phyloP scores from a whole-genome alignment of 2,888 invertebrate genomes.

The Calliphora vomitoria region DNA sequence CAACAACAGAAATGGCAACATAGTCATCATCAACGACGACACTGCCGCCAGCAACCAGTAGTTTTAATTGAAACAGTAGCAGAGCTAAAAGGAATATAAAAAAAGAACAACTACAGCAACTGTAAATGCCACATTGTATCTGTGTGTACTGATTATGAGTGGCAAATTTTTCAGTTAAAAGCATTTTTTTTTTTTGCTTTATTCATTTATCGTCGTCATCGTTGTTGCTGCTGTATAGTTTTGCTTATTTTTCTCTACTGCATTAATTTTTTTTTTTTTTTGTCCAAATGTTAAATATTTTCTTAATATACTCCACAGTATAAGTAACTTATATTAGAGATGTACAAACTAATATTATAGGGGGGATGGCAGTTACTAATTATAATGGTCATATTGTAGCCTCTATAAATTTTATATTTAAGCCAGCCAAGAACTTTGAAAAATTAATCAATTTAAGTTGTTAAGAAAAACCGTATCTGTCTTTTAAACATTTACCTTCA shows the following conservation, averaged over 20 bases:
- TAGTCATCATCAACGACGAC: conserved; percentile 7
- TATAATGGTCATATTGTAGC: background rate
- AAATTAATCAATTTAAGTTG: too few relatives aligned
- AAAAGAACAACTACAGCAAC: conserved; percentile 36
- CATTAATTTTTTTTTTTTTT: conserved; percentile 30
- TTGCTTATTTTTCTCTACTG: conserved; percentile 7
- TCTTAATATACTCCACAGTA: conserved; percentile 49
- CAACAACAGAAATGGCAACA: conserved; percentile 30
- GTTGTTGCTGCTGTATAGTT: background rate
- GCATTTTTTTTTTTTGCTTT: conserved; percentile 12
- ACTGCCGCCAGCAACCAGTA: conserved; percentile 58
- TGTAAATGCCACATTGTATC: conserved; percentile 39
- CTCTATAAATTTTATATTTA: background rate
- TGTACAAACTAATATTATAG: conserved; percentile 1
- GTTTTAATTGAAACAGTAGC: conserved; percentile 71
- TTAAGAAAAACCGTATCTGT: too few relatives aligned
- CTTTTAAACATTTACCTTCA: too few relatives aligned
- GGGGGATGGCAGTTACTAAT: background rate
- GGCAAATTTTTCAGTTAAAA: conserved; percentile 37
- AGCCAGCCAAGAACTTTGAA: too few relatives aligned
- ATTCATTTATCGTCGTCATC: background rate
- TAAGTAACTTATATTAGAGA: conserved; percentile 21
- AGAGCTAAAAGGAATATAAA: conserved; percentile 33
- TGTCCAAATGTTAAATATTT: conserved; percentile 58
- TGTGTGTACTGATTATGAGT: conserved; percentile 35